Base-by-base conservation (phyloP, 2,113 vertebrate species). In the Camelus dromedarius region DNA sequence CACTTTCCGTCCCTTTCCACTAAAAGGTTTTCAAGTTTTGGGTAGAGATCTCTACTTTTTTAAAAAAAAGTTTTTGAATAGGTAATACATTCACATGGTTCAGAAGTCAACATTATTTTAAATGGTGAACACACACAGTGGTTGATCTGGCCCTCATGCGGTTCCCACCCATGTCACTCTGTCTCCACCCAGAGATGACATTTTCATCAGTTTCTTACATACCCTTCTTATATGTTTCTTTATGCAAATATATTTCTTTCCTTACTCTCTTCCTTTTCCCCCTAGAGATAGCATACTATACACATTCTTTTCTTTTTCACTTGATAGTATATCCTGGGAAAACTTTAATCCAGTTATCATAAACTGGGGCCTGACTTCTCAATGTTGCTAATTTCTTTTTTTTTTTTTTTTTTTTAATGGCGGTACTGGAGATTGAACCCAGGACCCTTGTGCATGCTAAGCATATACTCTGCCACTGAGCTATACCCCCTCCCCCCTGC, bases 101-200 rank as follows among this genome's bases (percentile, higher is more conserved):
- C 73, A 19, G 2, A 67, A 58, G 35, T 32, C 19, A 56, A 2
- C 73, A n/a, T 48, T 35, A 18, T 48, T 48, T 22, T n/a, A 15
- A 24, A n/a, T 62, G 87, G 18, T 30, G 1, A 13, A 50, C 67
- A 30, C 20, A 50, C 67, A 30, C 20, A 16, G 60, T 10, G 73
- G 10, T 26, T 10, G 0, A 1, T 48, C 38, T 19, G 8, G 15
- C 56, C 46, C 54, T n/a, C 16, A 0, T 19, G 28, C 42, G 5
- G 35, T 11, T 15, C 32, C 32, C 32, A 0, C 2, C 24, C 12
- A 1, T 4, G 7, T 30, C 13, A 0, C 28, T 35, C 9, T 42
- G 38, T 46, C 22, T 30, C 38, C 22, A 5, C 32, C 26, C 13
- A 5, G 16, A 48, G 62, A 0, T 19, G 20, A 12, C 22, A 7